Evolutionary conservation across 2,888 invertebrate species (phyloP).

Genomic region (Kuschelorhynchus macadamiae): DNA sequence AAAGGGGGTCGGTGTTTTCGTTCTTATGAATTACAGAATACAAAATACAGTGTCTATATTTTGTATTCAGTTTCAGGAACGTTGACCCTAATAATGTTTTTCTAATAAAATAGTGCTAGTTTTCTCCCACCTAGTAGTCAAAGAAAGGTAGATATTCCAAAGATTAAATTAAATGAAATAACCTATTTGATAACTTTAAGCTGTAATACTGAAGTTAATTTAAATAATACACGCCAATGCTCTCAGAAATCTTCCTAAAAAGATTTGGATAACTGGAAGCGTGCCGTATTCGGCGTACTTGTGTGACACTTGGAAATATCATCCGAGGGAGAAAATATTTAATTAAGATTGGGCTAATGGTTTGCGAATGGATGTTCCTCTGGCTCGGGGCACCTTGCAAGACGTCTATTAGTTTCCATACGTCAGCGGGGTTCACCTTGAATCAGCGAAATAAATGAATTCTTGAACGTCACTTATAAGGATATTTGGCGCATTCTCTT

Average conservation of each 20-base stretch:
- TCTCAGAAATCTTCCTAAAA: slow-evolving; percentile 7
- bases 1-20: too few relatives aligned
- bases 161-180: too few relatives aligned
- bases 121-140: too few relatives aligned
- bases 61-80: too few relatives aligned
- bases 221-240: slow-evolving; percentile 27
- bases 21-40: too few relatives aligned
- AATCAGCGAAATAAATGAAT: slow-evolving; percentile 49
- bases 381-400: slow-evolving; percentile 53
- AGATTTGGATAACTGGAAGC: slow-evolving; percentile 29
- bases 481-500: slow-evolving; percentile 37
- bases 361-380: slow-evolving; percentile 60
- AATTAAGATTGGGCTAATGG: slow-evolving; percentile 68
- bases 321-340: slow-evolving; percentile 68
- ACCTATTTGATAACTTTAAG: too few relatives aligned
- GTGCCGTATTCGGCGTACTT: slow-evolving; percentile 64
- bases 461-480: slow-evolving; percentile 45
- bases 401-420: slow-evolving; percentile 62
- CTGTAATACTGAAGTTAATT: too few relatives aligned
- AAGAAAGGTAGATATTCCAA: too few relatives aligned
- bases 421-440: slow-evolving; percentile 51
- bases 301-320: slow-evolving; percentile 70
- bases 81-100: too few relatives aligned
- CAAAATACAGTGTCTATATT: too few relatives aligned
- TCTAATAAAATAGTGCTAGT: too few relatives aligned